phyloP scores from a whole-genome alignment of 2,797 vertebrate genomes.

The Furcifer pardalis region DNA sequence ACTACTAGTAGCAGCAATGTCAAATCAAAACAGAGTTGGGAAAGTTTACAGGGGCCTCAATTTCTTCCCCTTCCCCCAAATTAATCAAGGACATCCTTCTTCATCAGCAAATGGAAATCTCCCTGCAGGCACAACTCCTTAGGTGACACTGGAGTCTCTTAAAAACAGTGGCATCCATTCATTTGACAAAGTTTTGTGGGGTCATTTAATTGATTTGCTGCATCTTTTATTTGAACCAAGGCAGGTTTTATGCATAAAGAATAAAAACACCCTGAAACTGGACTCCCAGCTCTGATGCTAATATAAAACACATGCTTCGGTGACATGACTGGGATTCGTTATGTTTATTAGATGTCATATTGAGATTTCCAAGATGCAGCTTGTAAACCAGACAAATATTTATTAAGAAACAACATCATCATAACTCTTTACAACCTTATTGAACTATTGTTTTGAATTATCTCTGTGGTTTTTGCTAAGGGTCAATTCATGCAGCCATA shows the following conservation, averaged over 20 bases:
- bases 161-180: conserved; percentile 46
- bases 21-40: neutral
- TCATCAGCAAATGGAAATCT: conserved; percentile 30
- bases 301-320: conserved; percentile 27
- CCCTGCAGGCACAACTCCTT: conserved; percentile 13
- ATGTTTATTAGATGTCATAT: conserved; percentile 34
- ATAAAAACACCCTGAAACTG: conserved; percentile 33
- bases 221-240: conserved; percentile 5
- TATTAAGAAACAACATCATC: conserved; percentile 30
- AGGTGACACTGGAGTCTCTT: conserved; percentile 29
- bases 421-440: conserved; percentile 3
- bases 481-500: neutral
- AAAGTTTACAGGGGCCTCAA: neutral
- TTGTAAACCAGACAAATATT: conserved; percentile 30
- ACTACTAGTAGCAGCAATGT: neutral
- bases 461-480: conserved; percentile 27
- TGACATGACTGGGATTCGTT: conserved; percentile 6
- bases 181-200: conserved; percentile 33
- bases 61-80: neutral
- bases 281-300: conserved; percentile 42
- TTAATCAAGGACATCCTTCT: conserved; percentile 26
- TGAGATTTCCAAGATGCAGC: conserved; percentile 28
- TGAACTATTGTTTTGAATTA: conserved; percentile 16
- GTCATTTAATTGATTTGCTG: neutral
- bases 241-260: conserved; percentile 42